Evolutionary conservation across 2,113 vertebrate genomes (phyloP).

Genomic region (Egretta garzetta): DNA sequence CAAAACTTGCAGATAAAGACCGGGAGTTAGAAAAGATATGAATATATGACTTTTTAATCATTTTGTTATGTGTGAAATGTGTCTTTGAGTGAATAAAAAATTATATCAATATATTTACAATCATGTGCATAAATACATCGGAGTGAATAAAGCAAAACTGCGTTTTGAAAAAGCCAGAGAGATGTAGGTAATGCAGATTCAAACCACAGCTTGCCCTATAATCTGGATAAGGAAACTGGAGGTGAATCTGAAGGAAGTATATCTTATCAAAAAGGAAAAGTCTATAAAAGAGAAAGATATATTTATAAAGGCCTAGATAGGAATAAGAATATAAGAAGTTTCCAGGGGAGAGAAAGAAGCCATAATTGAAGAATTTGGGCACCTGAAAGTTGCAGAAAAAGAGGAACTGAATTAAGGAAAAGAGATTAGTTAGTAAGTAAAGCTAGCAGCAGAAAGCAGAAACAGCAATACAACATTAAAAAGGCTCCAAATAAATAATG

Average conservation of each 20-base stretch:
- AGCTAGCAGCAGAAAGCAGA: background rate
- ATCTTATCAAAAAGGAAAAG: background rate
- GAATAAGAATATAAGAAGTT: background rate
- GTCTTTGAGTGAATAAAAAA: background rate
- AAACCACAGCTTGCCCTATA: background rate
- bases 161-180: background rate
- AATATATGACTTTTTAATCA: background rate
- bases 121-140: background rate
- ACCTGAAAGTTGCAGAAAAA: background rate
- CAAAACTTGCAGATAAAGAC: background rate
- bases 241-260: background rate
- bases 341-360: background rate
- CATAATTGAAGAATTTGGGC: background rate
- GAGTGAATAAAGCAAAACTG: background rate
- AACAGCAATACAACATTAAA: background rate
- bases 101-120: background rate
- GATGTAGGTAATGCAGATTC: background rate
- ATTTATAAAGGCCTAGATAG: background rate
- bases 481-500: background rate
- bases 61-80: background rate
- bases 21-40: background rate
- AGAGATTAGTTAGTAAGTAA: background rate
- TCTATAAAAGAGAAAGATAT: background rate
- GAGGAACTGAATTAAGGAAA: background rate
- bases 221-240: background rate